These are phyloP conservation scores for Paradisaea rubra DNA, from an alignment of 2,113 vertebrate species.

Conservation along the genomic window DNA sequence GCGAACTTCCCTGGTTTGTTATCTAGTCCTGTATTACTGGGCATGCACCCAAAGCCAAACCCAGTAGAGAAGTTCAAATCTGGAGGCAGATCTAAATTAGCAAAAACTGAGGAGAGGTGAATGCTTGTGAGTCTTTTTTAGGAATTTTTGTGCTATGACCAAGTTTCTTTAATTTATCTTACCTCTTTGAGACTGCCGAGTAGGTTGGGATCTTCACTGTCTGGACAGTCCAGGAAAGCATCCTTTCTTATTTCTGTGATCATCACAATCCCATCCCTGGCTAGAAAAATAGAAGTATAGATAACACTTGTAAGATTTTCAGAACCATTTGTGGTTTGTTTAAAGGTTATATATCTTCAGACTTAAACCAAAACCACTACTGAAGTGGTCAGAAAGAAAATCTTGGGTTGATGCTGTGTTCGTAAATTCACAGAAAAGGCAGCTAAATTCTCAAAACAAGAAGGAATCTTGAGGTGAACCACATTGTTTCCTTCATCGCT, in stretches of 20 bases:
- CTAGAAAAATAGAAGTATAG: neutral
- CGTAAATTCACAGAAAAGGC: neutral
- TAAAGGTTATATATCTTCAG: neutral
- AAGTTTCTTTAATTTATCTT: neutral
- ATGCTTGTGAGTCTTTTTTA: neutral
- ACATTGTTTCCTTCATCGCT: neutral
- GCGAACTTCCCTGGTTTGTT: neutral
- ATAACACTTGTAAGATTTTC: neutral
- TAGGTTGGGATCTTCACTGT: neutral
- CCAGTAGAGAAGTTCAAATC: neutral
- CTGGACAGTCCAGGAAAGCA: neutral
- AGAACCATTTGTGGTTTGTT: neutral
- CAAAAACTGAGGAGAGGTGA: neutral
- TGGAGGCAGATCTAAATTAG: neutral
- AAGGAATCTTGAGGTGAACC: neutral
- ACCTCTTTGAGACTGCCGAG: neutral
- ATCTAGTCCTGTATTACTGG: conserved; percentile 19
- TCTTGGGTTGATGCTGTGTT: neutral
- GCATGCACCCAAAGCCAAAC: conserved; percentile 31
- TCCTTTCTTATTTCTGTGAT: neutral
- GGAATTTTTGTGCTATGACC: neutral
- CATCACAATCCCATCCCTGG: neutral
- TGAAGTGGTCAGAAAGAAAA: neutral
- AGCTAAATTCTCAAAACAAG: neutral
- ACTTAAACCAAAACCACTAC: neutral